phyloP scores from a whole-genome alignment of 1,140 invertebrate genomes.

The Dendrolimus kikuchii region DNA sequence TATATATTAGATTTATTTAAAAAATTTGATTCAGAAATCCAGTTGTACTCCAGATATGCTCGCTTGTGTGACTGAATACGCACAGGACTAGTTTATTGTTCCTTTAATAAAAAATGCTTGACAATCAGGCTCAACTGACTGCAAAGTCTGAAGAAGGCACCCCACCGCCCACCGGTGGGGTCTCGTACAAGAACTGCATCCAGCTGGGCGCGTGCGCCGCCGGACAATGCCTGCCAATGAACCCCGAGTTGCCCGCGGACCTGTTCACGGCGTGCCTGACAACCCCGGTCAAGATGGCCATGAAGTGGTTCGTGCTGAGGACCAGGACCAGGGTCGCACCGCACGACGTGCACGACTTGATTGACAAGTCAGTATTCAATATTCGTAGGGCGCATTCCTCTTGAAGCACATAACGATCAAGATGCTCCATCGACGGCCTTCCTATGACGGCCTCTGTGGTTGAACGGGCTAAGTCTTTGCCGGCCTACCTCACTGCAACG shows the following conservation, averaged over 20 bases:
- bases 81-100: too few species aligned
- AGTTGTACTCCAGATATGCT: background rate
- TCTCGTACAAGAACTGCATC: constrained; percentile 92
- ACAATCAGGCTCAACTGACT: constrained; percentile 18
- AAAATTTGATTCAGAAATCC: too few species aligned
- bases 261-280: constrained; percentile 98
- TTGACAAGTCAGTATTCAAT: constrained; percentile 81
- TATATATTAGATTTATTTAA: too few species aligned
- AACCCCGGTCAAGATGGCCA: constrained; percentile 97
- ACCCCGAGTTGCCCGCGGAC: constrained; percentile 98
- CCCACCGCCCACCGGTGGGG: constrained; percentile 22
- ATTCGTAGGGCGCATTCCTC: background rate
- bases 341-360: constrained; percentile 84
- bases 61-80: too few species aligned
- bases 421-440: too few species aligned
- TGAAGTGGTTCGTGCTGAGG: constrained; percentile 95
- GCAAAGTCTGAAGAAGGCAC: constrained; percentile 14
- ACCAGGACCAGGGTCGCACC: constrained; percentile 87
- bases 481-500: too few species aligned
- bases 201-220: constrained; percentile 95
- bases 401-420: too few species aligned
- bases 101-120: too few species aligned
- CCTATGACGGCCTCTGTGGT: too few species aligned
- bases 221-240: constrained; percentile 96
- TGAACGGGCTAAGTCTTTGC: too few species aligned